These are phyloP conservation scores for Geotrypetes seraphini DNA, from an alignment of 2,797 vertebrate species.

Conservation along the genomic window DNA sequence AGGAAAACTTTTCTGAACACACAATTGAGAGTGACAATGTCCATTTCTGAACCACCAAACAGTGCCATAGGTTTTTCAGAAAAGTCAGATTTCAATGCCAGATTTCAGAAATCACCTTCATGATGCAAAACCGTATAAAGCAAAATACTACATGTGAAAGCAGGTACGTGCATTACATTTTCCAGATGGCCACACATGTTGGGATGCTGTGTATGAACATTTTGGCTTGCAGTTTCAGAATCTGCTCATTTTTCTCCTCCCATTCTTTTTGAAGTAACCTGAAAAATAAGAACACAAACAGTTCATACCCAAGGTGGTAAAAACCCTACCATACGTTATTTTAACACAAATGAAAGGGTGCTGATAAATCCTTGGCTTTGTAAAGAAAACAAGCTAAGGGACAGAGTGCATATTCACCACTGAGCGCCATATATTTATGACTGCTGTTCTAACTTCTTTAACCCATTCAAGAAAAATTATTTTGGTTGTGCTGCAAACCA, in stretches of 20 bases:
- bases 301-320: too few relatives aligned
- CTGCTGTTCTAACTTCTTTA: too few relatives aligned
- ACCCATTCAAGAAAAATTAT: too few relatives aligned
- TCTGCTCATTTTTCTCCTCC: slow-evolving; percentile 79
- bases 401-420: too few relatives aligned
- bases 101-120: slow-evolving; percentile 59
- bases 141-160: slow-evolving; percentile 60
- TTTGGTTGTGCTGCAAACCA: too few relatives aligned
- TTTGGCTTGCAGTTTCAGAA: slow-evolving; percentile 84
- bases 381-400: too few relatives aligned
- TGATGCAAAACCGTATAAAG: slow-evolving; percentile 55
- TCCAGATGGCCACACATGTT: slow-evolving; percentile 86
- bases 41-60: too few relatives aligned
- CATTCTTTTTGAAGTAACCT: slow-evolving; percentile 84
- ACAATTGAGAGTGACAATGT: too few relatives aligned
- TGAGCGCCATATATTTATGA: too few relatives aligned
- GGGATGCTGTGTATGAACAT: slow-evolving; percentile 79
- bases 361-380: too few relatives aligned
- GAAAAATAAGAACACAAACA: slow-evolving; percentile 44
- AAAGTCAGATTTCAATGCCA: slow-evolving; percentile 13
- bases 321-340: too few relatives aligned
- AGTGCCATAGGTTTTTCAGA: slow-evolving; percentile 17
- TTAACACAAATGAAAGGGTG: too few relatives aligned
- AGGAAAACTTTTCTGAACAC: slow-evolving; percentile 25
- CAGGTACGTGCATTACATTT: slow-evolving; percentile 81